A percentile compares a stretch with the other conserved stretches of the same genome.
phyloP scores from a whole-genome alignment of 2,797 vertebrate species.

The Loriculus beryllinus region DNA sequence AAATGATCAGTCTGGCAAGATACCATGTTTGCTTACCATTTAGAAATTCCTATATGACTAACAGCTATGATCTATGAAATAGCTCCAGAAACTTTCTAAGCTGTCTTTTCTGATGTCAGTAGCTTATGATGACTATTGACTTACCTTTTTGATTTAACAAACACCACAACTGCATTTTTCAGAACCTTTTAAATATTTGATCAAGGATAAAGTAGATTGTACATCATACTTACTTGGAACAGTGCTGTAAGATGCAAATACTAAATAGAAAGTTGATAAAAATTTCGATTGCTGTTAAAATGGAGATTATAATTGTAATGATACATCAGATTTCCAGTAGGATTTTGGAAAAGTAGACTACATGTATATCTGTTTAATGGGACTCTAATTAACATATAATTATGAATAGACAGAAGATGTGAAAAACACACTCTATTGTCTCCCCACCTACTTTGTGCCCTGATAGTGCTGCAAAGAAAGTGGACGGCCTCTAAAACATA shows the following conservation, averaged over 20 bases:
- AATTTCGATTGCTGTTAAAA: neutral
- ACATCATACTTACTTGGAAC: neutral
- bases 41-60: neutral
- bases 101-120: neutral
- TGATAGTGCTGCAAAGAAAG: neutral
- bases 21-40: neutral
- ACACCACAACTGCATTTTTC: slow-evolving; percentile 37
- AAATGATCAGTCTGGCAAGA: neutral
- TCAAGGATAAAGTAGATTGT: slow-evolving; percentile 28
- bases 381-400: neutral
- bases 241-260: neutral
- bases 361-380: neutral
- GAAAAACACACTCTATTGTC: neutral
- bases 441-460: neutral
- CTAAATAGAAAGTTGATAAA: neutral
- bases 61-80: neutral
- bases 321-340: neutral
- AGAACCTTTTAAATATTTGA: slow-evolving; percentile 40
- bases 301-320: neutral
- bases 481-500: neutral
- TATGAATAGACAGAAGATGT: neutral
- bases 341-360: neutral
- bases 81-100: neutral
- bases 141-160: slow-evolving; percentile 21
- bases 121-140: slow-evolving; percentile 27